Evolutionary conservation across 2,888 invertebrate genomes (phyloP).

Genomic region (Tipula vernalis): DNA sequence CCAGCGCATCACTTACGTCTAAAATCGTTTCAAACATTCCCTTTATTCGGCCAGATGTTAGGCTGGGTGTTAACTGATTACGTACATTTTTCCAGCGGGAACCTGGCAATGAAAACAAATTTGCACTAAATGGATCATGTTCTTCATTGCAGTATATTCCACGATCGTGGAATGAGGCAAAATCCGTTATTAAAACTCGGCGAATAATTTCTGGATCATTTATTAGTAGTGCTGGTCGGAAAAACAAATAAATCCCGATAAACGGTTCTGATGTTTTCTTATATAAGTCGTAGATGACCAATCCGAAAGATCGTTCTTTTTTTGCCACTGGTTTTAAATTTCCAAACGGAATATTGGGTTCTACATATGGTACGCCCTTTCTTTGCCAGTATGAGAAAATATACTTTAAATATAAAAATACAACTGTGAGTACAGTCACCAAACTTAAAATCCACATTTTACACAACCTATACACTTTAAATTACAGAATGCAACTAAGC

Average conservation of each 20-base stretch:
- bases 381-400: slow-evolving; percentile 41
- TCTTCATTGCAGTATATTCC: slow-evolving; percentile 47
- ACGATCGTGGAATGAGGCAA: slow-evolving; percentile 50
- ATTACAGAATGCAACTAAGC: no score
- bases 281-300: slow-evolving; percentile 47
- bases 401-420: slow-evolving; percentile 5
- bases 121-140: slow-evolving; percentile 46
- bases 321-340: slow-evolving; percentile 43
- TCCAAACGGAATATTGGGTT: slow-evolving; percentile 48
- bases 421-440: neutral
- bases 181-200: slow-evolving; percentile 47
- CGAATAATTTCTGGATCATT: slow-evolving; percentile 50
- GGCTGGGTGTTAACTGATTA: slow-evolving; percentile 49
- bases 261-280: slow-evolving; percentile 28
- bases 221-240: slow-evolving; percentile 45
- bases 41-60: slow-evolving; percentile 53
- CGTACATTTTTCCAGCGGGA: slow-evolving; percentile 50
- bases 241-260: slow-evolving; percentile 49
- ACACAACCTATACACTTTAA: neutral
- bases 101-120: slow-evolving; percentile 45
- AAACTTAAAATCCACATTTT: neutral
- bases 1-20: slow-evolving; percentile 41
- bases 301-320: slow-evolving; percentile 44
- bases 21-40: slow-evolving; percentile 48
- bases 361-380: slow-evolving; percentile 41